Evolutionary conservation across 1,140 invertebrate genomes (phyloP).

Genomic region (Venturia canescens): DNA sequence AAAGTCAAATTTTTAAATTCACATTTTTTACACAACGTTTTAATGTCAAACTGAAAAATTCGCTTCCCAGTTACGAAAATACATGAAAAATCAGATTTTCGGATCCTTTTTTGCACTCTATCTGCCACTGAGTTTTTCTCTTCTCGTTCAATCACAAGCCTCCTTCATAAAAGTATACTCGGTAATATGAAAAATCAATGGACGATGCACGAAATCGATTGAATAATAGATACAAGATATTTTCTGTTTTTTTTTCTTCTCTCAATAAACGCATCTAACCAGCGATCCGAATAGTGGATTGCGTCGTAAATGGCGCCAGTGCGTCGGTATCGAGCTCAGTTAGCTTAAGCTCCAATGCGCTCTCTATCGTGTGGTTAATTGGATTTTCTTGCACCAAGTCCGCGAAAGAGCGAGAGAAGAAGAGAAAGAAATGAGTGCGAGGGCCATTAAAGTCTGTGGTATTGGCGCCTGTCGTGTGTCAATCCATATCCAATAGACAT

Average conservation of each 20-base stretch:
- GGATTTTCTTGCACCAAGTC: conserved; percentile 39
- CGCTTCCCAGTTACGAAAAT: too few species aligned
- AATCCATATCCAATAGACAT: conserved; percentile 42
- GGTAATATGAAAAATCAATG: too few species aligned
- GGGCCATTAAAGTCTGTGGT: conserved; percentile 40
- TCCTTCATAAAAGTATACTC: too few species aligned
- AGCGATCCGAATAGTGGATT: neutral
- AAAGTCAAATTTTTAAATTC: neutral
- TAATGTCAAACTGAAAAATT: too few species aligned
- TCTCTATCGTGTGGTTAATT: conserved; percentile 35
- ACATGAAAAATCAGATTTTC: too few species aligned
- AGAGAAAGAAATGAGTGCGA: conserved; percentile 34
- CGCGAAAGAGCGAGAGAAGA: conserved; percentile 1
- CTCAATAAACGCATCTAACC: neutral
- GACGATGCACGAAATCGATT: too few species aligned
- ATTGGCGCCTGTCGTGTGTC: conserved; percentile 48
- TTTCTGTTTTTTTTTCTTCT: neutral
- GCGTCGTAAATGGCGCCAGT: conserved; percentile 31
- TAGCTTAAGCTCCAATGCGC: conserved; percentile 12
- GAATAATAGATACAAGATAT: too few species aligned
- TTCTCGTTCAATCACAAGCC: too few species aligned
- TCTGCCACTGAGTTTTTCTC: too few species aligned
- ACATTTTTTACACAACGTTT: neutral
- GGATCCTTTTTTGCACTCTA: too few species aligned
- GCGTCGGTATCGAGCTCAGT: conserved; percentile 9